Base-by-base conservation (phyloP, 2,113 vertebrate species). In the Cettia cetti region DNA sequence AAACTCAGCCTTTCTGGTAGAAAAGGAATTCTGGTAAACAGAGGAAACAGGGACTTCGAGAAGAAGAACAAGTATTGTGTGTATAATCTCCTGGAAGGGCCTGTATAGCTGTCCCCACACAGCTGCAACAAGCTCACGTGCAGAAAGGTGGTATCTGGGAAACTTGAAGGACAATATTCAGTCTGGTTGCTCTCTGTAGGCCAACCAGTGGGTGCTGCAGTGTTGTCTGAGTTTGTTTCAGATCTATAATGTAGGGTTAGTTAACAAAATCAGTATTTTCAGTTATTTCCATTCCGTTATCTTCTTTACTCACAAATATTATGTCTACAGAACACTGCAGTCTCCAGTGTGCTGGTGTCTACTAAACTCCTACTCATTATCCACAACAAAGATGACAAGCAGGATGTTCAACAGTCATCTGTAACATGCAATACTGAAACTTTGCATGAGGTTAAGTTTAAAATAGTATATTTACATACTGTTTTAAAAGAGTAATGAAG, bases 201-300 rank as follows among this genome's bases (percentile, higher is more conserved):
- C 24, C 21, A 71, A 42, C 19, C 39, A 57, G 22, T 15, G 9
- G 15, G 19, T 47, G 60, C 75, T 12, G 11, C 49, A 52, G 61
- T 5, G 2, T 33, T 72, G 54, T 23, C 56, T 23, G 45, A 54
- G 31, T 31, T 64, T 69, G 17, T 50, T 39, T 61, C 23, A 35
- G 39, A 59, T 15, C 27, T 49, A 16, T 15, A 3, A 8, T 24
- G 30, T 13, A 24, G 14, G 1, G 0, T 28, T 59, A 65, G 15
- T 76, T 70, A 59, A 59, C 11, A 15, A 59, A 50, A 89, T 33
- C 17, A 45, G 33, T 60, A 30, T 56, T 56, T 89, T 79, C 37
- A 47, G n/a, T 69, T 86, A 78, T 68, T 94, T 81, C 39, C 31
- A 26, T 70, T 66, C 9, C 4, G 2, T 70, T 88, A 70, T 6